Conservation (phyloP, 2,797 vertebrate species). For the Xenopus petersii region DNA sequence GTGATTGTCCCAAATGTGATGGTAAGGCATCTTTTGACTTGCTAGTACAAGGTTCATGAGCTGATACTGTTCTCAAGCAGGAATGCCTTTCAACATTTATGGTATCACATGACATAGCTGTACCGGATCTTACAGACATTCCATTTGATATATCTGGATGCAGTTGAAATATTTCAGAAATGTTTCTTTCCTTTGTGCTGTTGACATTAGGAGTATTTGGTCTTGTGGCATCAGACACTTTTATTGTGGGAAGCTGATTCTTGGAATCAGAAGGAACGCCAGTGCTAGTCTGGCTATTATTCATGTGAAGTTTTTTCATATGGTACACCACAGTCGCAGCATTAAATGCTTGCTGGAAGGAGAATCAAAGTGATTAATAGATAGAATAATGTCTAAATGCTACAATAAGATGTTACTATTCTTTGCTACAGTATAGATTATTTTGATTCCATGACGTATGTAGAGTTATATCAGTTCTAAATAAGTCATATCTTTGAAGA, state of each 20-base stretch:
- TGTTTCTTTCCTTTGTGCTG: not conserved
- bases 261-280: too few species aligned
- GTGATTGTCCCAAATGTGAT: not conserved
- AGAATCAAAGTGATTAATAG: conserved; percentile 10
- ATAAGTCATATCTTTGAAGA: too few species aligned
- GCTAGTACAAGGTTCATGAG: not conserved
- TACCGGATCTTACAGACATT: not conserved
- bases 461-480: too few species aligned
- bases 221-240: conserved; percentile 39
- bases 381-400: not conserved
- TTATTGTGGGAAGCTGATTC: not conserved
- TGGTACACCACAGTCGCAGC: conserved; percentile 76
- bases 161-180: rapidly evolving
- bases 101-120: not conserved
- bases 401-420: not conserved
- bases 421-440: not conserved
- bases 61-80: not conserved
- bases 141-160: conserved; percentile 5
- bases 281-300: conserved; percentile 49
- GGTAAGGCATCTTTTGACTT: not conserved
- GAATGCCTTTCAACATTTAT: not conserved
- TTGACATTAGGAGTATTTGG: conserved; percentile 44
- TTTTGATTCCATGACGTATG: too few species aligned
- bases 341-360: conserved; percentile 82
- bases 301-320: conserved; percentile 83